Evolutionary conservation across 1,140 invertebrate species (phyloP), one percentile per base, ranked within the genome.

Genomic region (Zaprionus ornatus): DNA sequence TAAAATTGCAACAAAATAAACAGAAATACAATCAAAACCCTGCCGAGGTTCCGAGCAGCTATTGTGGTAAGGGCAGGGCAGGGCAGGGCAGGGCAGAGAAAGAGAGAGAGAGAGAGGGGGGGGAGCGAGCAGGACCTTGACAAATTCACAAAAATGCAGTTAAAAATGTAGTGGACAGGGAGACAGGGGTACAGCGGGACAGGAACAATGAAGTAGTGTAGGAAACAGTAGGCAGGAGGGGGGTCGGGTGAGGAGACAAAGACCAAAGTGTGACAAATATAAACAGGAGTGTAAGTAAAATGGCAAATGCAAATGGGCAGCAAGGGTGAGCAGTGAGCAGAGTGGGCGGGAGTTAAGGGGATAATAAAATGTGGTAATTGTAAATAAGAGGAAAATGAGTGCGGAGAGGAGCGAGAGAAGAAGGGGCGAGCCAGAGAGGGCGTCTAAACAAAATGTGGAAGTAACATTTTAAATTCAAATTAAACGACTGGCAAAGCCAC

Each of bases 1-100:
- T 90, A 90, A 90, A 90, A 90, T 90, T 90, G 85, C 85, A 90
- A 90, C 85, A 90, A 90, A 90, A 90, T 84, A 80, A 90, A 90
- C 86, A 90, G 90, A 86, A 90, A 90, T 82, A 90, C 86, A 90
- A 90, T 90, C 81, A 88, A 90, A 90, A 82, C 90, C 78, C 74
- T 74, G 66, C 45, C n/a, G 42, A 21, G 19, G 74, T 48, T 48
- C 23, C 5, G 42, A 25, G 42, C 21, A 17, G 40, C 42, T 23
- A 69, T 57, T 61, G 79, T 55, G 82, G 59, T 64, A 60, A 71
- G 60, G 29, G 29, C 9, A 29, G 27, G 9, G 29, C 9, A 29
- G 27, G 9, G 27, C 7, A 29, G 9, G 6, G 25, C 25, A 27
- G 25, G 25, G 25, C 7, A 27, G 25, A 74, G 35, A 37, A n/a